Evolutionary conservation across 2,113 vertebrate genomes (phyloP).

Genomic region (Engystomops pustulosus): DNA sequence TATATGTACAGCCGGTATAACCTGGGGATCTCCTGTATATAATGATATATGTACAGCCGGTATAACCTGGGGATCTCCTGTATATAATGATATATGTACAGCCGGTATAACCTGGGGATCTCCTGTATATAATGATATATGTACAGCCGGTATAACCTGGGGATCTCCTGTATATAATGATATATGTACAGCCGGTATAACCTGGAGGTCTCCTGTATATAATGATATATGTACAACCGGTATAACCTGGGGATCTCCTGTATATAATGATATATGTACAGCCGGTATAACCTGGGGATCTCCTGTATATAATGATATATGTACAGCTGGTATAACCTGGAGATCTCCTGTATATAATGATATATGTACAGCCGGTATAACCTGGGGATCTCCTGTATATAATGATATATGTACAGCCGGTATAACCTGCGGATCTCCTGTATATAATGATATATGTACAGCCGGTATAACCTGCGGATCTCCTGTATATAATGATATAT

Average conservation of each 20-base stretch:
- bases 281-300: neutral
- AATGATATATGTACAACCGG: constrained; percentile 2
- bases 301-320: neutral
- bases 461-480: neutral
- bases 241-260: neutral
- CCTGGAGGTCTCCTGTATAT: neutral
- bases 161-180: neutral
- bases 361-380: constrained; percentile 16
- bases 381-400: neutral
- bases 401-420: constrained; percentile 7
- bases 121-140: neutral
- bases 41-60: constrained; percentile 7
- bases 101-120: neutral
- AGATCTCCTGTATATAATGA: neutral
- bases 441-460: constrained; percentile 6
- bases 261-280: constrained; percentile 6
- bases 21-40: neutral
- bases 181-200: constrained; percentile 16
- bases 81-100: constrained; percentile 6
- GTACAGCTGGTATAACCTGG: neutral
- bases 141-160: neutral
- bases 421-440: neutral
- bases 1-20: constrained; percentile 16
- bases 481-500: neutral
- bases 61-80: neutral